These are phyloP conservation scores for Leucozona laternaria DNA, from an alignment of 2,888 invertebrate genomes.

Conservation along the genomic window DNA sequence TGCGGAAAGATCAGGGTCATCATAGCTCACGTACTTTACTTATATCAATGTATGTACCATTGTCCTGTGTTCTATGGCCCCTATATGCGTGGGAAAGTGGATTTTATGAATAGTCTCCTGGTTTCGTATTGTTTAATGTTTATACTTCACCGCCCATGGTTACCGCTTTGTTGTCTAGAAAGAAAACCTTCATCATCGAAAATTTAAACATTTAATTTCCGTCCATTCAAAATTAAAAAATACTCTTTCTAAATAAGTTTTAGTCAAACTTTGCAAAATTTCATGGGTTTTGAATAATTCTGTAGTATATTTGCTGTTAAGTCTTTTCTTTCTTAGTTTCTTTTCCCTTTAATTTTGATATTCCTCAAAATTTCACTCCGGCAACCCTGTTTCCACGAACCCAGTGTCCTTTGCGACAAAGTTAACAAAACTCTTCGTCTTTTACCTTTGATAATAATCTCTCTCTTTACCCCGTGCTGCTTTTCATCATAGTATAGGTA, in stretches of 20 bases:
- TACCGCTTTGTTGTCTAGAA: neutral
- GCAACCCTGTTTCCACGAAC: conserved; percentile 5
- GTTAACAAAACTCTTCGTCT: conserved; percentile 9
- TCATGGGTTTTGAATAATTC: too few relatives aligned
- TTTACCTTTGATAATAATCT: conserved; percentile 34
- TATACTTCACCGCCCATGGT: neutral
- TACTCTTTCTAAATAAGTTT: too few relatives aligned
- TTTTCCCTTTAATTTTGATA: neutral
- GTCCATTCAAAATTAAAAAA: too few relatives aligned
- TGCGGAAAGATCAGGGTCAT: neutral
- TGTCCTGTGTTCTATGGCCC: neutral
- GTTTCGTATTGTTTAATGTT: neutral
- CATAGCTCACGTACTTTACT: neutral
- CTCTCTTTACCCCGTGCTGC: conserved; percentile 36
- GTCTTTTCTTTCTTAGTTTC: neutral
- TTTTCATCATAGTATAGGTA: neutral
- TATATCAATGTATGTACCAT: neutral
- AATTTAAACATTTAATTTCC: too few relatives aligned
- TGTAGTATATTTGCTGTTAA: too few relatives aligned
- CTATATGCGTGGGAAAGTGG: neutral
- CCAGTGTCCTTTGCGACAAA: conserved; percentile 64
- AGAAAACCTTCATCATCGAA: too few relatives aligned
- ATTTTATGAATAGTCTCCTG: neutral
- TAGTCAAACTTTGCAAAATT: too few relatives aligned
- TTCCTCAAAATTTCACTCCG: neutral